phyloP scores from a whole-genome alignment of 2,113 vertebrate genomes.

The Ciconia stormi region DNA sequence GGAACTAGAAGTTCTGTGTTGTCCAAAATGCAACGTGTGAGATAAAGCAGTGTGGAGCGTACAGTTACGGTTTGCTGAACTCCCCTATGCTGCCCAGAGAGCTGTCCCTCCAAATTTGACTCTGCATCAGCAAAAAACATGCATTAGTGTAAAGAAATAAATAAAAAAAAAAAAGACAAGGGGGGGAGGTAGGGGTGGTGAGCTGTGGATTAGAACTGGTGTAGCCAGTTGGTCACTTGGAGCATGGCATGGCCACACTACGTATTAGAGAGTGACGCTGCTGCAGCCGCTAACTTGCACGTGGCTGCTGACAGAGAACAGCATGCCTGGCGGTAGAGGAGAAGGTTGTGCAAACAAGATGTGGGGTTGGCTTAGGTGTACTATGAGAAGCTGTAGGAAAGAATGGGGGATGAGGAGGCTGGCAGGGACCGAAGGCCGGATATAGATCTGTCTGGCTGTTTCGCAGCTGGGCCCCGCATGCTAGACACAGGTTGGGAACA shows the following conservation, averaged over 20 bases:
- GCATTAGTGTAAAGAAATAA: background rate
- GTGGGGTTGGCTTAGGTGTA: background rate
- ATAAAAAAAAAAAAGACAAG: too few species aligned
- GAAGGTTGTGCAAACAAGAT: background rate
- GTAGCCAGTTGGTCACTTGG: background rate
- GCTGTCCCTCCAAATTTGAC: background rate
- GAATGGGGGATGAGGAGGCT: background rate
- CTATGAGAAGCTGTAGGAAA: background rate
- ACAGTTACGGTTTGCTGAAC: rapidly evolving
- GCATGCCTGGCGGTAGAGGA: background rate
- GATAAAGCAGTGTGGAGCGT: rapidly evolving
- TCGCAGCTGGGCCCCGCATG: background rate
- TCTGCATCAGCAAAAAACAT: background rate
- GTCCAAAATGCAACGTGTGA: background rate
- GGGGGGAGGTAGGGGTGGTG: background rate
- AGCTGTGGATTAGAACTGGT: background rate
- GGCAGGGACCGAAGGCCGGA: background rate
- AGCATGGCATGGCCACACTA: rapidly evolving
- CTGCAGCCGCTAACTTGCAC: background rate
- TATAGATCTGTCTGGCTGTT: background rate
- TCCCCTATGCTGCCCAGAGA: background rate
- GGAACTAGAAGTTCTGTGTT: background rate
- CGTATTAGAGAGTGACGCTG: background rate
- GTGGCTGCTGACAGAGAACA: background rate
- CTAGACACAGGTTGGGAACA: rapidly evolving